Evolutionary conservation across 2,888 invertebrate genomes (phyloP), one percentile per base, ranked within the genome.

Genomic region (Malacosoma neustria): DNA sequence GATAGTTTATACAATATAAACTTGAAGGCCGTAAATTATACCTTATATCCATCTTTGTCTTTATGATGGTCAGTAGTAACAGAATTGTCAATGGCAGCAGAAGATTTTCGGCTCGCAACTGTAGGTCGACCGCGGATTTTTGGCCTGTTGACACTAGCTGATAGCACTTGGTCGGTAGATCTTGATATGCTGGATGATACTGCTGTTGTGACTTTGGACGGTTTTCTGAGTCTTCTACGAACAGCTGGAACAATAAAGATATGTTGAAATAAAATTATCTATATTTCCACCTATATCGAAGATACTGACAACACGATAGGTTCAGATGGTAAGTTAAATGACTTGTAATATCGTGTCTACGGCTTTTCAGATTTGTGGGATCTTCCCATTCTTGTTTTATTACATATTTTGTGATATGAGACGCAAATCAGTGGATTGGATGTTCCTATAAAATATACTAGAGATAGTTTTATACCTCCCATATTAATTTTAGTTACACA

Each of bases 21-120:
- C n/a, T n/a, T n/a, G n/a, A n/a, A 14, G 14, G 22, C 29, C 9
- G 13, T 14, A 32, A 11, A 3, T 37, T 58, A 57, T 48, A 88
- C 89, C 80, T 93, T 93, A 61, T 92, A 91, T 34, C 91, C 91
- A 84, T 91, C 91, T 52, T 91, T 91, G 44, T 90, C 89, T 47
- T 90, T 90, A 42, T 89, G 89, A 40, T 89, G 87, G 29, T 88
- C 88, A 5, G 87, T 77, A 3, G 82, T 70, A 5, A 89, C 80
- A 3, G 88, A 87, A 46, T 89, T 89, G 54, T 89, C 85, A 12
- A 82, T 68, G 1, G 84, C 84, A 1, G 87, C 87, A 1, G 87
- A 84, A 4, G 87, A 86, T 43, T 89, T 87, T 35, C 88, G 72
- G 50, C 88, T 87, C 12, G 89, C 87, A n/a, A 89, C 79, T 22